Base-by-base conservation (phyloP, 2,113 vertebrate genomes). In the Anguilla rostrata region DNA sequence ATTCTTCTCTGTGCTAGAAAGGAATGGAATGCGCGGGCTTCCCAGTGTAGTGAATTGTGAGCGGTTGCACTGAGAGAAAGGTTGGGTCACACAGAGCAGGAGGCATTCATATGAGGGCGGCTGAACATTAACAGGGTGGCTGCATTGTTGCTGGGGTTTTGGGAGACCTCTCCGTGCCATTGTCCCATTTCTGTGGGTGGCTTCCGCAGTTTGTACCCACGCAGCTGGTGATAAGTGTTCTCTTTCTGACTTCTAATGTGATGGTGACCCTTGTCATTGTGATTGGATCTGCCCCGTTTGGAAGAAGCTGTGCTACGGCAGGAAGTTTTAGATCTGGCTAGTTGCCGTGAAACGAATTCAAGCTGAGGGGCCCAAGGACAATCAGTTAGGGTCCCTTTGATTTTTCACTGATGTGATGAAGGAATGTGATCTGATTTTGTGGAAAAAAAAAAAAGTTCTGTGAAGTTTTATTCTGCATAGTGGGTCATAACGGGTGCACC, bases 1-100 rank as follows among this genome's bases (percentile, higher is more conserved):
- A 22, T 46, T 86, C 15, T 46, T 86, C 15, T 83, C 66, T 78
- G 49, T 81, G 41, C 75, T 41, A 40, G 40, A 81, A 82, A 43
- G n/a, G 40, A 71, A 78, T 63, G 78, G 81, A 53, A 82, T 71
- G 57, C 78, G n/a, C 41, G 34, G 84, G 34, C 22, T 82, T 53
- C 85, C 79, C 53, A 82, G 14, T 39, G 15, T 41, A 82, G 14
- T 39, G 15, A n/a, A 78, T 66, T 57, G 12, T 56, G 20, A 34
- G 26, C 18, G 3, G 75, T 57, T 86, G 43, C 34, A 14, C n/a
- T 40, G 16, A 2, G 16, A 57, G 26, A 18, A 1, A 83, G 16
- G 6, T 39, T 60, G 34, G 46, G 82, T 39, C 53, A 83, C 29
- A 60, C 9, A 18, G 41, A 83, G 49, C 11, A 34, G 8, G 49